Base-by-base conservation (phyloP, 2,113 vertebrate genomes). In the Ageneiosus marmoratus region DNA sequence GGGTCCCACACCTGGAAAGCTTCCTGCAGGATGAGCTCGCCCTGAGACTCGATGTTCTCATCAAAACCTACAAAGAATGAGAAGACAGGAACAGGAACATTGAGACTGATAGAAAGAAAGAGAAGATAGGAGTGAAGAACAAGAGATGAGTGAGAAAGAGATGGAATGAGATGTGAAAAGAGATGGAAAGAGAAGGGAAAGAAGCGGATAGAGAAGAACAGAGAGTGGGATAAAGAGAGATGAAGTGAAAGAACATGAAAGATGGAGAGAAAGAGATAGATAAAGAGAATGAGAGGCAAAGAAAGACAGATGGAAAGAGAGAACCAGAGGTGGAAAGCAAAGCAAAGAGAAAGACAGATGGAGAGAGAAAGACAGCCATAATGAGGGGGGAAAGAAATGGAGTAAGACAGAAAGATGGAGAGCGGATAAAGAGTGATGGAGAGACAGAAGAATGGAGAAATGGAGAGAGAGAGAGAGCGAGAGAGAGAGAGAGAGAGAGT, bases 1-100 rank as follows among this genome's bases (percentile, higher is more conserved):
- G 98, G 98, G 90, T 99, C 98, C 98, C 98, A 99, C 56, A 99
- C 97, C 92, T 99, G 98, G 94, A 99, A 99, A 78, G 97, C 98
- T 86, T 99, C 98, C 93, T 99, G 98, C 74, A 99, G 95, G 86
- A 99, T 99, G 79, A 99, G 96, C 92, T 99, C 98, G 34, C 98
- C 98, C 93, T 99, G 98, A 89, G 97, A 96, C 91, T 99, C 98
- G 12, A 99, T 95, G 89, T 99, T 99, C 91, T 99, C 98, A 89
- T 99, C 98, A 78, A 99, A 99, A 75, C 98, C 98, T 96, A 87
- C 10, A 69, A 16, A 4, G 91, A 86, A n/a, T n/a, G n/a, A n/a
- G n/a, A n/a, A n/a, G n/a, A n/a, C n/a, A n/a, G n/a, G n/a, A n/a
- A n/a, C n/a, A n/a, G n/a, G n/a, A n/a, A n/a, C n/a, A n/a, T n/a